Evolutionary conservation across 1,140 invertebrate genomes (phyloP).

Genomic region (Drosophila bocqueti): DNA sequence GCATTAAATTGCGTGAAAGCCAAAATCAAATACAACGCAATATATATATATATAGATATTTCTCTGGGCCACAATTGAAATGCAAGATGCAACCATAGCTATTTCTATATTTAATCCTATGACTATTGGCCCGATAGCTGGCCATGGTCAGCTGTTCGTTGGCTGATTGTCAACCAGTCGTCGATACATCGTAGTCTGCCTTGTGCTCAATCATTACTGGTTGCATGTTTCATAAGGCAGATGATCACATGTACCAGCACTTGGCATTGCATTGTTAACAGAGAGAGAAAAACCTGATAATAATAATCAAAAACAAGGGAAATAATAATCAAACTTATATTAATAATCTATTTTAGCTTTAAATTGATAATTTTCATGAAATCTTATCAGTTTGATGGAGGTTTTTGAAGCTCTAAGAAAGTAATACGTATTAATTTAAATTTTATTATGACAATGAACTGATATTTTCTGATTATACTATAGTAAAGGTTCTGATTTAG

Average conservation of each 20-base stretch:
- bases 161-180: constrained; percentile 68
- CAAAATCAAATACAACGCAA: not conserved
- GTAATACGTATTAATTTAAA: not conserved
- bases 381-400: not conserved
- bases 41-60: not conserved
- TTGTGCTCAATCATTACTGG: constrained; percentile 71
- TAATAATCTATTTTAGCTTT: not conserved
- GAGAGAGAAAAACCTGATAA: constrained; percentile 3
- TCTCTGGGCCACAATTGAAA: constrained; percentile 68
- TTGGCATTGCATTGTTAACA: constrained; percentile 37
- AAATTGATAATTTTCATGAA: not conserved
- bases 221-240: constrained; percentile 49
- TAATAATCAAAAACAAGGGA: not conserved
- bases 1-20: constrained; percentile 51
- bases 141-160: constrained; percentile 55
- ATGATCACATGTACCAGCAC: constrained; percentile 60
- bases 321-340: not conserved
- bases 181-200: constrained; percentile 63
- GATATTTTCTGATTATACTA: not conserved
- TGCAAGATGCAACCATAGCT: constrained; percentile 60
- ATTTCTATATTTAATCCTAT: constrained; percentile 45
- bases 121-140: constrained; percentile 24
- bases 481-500: too few species aligned
- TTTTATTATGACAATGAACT: not conserved
- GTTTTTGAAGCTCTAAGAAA: not conserved